Evolutionary conservation across 2,888 invertebrate genomes (phyloP).

Genomic region (Eulithis testata): DNA sequence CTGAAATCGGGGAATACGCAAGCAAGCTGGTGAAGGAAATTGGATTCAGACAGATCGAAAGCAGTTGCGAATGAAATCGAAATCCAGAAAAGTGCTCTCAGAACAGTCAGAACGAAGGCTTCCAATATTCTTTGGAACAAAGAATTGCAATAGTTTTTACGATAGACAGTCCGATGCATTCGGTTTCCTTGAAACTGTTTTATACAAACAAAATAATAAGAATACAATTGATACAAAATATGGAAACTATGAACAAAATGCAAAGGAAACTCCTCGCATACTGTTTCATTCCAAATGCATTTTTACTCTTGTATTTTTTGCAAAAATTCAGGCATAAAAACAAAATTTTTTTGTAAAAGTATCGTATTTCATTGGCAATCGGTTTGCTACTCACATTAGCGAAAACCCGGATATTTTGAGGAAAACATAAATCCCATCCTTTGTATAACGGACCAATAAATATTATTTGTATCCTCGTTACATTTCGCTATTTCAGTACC

Average conservation of each 20-base stretch:
- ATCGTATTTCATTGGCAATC: conserved; percentile 11
- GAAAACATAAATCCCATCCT: conserved; percentile 36
- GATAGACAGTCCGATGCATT: conserved; percentile 22
- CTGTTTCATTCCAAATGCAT: neutral
- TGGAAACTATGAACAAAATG: conserved; percentile 1
- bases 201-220: neutral
- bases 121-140: conserved; percentile 22
- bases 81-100: conserved; percentile 48
- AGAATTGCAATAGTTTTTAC: conserved; percentile 27
- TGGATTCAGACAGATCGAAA: conserved; percentile 56
- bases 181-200: conserved; percentile 14
- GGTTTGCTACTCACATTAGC: conserved; percentile 22
- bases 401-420: conserved; percentile 24
- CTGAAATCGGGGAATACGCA: conserved; percentile 54
- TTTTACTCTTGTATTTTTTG: neutral
- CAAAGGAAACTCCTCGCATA: neutral
- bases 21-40: conserved; percentile 62
- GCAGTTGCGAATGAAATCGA: conserved; percentile 62
- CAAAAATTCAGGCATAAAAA: neutral
- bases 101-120: conserved; percentile 44
- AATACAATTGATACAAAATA: neutral
- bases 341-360: neutral
- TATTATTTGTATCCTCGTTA: conserved; percentile 33
- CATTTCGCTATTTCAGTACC: conserved; percentile 28
- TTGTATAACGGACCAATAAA: conserved; percentile 34